A percentile compares a stretch with the other conserved stretches of the same genome.
phyloP scores from a whole-genome alignment of 2,888 invertebrate genomes.

The Poecilobothrus nobilitatus region DNA sequence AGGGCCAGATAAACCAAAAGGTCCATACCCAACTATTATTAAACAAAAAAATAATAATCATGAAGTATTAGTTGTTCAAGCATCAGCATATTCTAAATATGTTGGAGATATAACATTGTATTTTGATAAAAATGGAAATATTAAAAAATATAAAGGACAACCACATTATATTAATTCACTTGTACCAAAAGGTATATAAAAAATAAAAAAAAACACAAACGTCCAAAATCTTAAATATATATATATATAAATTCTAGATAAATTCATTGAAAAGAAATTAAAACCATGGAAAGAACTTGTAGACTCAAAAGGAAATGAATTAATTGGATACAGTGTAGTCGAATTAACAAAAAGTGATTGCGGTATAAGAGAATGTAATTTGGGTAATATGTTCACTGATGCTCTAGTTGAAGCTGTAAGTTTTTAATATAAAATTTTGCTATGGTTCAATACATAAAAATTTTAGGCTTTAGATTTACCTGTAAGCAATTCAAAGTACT shows the following conservation, averaged over 20 bases:
- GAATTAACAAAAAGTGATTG: constrained; percentile 50
- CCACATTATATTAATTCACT: constrained; percentile 58
- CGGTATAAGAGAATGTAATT: constrained; percentile 56
- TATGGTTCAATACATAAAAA: not conserved
- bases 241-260: constrained; percentile 45
- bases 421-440: constrained; percentile 16
- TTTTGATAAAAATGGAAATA: constrained; percentile 59
- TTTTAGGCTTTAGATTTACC: constrained; percentile 37
- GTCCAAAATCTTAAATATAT: not conserved
- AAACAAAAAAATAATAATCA: constrained; percentile 46
- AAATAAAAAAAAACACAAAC: not conserved
- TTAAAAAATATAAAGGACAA: constrained; percentile 59
- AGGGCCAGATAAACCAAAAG: constrained; percentile 50
- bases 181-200: constrained; percentile 52
- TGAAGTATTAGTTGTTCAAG: constrained; percentile 56
- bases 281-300: constrained; percentile 52
- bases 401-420: constrained; percentile 58
- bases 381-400: constrained; percentile 66
- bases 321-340: constrained; percentile 54
- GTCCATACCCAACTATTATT: constrained; percentile 61
- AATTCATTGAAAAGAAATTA: constrained; percentile 51
- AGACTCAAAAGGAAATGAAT: constrained; percentile 47
- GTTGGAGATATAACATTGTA: constrained; percentile 65
- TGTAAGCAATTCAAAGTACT: constrained; percentile 43
- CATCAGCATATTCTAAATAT: constrained; percentile 64